Evolutionary conservation across 2,888 invertebrate species (phyloP).

Genomic region (Scaptomyza tumidula): DNA sequence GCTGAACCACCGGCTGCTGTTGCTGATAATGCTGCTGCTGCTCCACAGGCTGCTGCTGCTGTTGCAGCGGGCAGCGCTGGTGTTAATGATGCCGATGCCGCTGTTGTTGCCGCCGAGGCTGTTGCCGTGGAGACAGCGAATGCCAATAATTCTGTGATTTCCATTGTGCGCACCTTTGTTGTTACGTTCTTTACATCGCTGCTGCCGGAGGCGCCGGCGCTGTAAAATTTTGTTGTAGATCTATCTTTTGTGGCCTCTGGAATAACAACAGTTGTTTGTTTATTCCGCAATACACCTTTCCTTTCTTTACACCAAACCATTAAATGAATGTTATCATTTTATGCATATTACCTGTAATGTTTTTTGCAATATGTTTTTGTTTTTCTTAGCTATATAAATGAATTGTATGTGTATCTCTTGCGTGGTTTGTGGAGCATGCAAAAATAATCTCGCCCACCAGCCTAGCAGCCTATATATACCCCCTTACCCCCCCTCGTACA

Average conservation of each 20-base stretch:
- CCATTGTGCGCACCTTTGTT: constrained; percentile 94
- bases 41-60: constrained; percentile 4
- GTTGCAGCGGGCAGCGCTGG: constrained; percentile 35
- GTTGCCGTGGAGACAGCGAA: constrained; percentile 80
- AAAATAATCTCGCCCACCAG: constrained; percentile 2
- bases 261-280: neutral
- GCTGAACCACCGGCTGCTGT: constrained; percentile 23
- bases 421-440: constrained; percentile 11
- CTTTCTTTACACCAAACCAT: constrained; percentile 14
- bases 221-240: constrained; percentile 60
- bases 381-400: constrained; percentile 57
- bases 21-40: constrained; percentile 11
- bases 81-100: constrained; percentile 43
- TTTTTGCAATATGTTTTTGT: constrained; percentile 57
- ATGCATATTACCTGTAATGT: constrained; percentile 54
- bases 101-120: constrained; percentile 58
- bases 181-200: constrained; percentile 97
- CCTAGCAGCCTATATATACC: constrained; percentile 14
- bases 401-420: constrained; percentile 39
- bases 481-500: neutral
- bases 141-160: constrained; percentile 87
- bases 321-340: constrained; percentile 55
- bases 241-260: constrained; percentile 30
- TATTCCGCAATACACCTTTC: constrained; percentile 18
- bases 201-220: constrained; percentile 93